Conservation (phyloP, 2,113 vertebrate species). For the Ancistrus triradiatus region DNA sequence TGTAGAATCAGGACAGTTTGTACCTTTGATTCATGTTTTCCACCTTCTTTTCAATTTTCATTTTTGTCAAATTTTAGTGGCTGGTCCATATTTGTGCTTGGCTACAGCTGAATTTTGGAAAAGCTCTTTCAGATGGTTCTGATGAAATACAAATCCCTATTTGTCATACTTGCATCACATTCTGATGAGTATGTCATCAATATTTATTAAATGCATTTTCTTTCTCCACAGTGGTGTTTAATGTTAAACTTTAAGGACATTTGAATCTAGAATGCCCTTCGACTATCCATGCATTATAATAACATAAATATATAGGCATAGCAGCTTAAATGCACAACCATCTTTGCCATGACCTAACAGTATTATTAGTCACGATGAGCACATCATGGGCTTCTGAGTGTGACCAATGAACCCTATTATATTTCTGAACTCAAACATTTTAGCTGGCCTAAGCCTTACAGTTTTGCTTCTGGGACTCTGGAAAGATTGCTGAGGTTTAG, state of each 20-base stretch:
- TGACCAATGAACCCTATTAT: no score
- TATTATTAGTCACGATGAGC: not conserved
- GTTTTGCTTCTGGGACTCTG: conserved; percentile 3
- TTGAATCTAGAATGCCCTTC: no score
- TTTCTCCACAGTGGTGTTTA: no score
- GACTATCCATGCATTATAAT: no score
- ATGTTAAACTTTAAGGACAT: no score
- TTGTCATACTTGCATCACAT: no score
- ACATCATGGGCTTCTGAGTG: no score
- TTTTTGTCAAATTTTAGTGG: no score
- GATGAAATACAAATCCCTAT: conserved; percentile 3
- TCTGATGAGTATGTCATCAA: no score
- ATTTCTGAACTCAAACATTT: not conserved
- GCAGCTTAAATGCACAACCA: not conserved
- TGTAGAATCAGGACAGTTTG: not conserved
- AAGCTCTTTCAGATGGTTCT: conserved; percentile 8
- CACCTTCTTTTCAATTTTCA: not conserved
- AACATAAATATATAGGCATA: not conserved
- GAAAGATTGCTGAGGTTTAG: conserved; percentile 7
- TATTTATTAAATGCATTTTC: no score
- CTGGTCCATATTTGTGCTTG: no score
- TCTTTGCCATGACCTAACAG: not conserved
- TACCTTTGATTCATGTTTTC: not conserved
- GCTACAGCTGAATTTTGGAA: not conserved
- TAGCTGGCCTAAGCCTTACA: not conserved